These are phyloP conservation scores for Tragelaphus strepsiceros DNA, from an alignment of 2,113 vertebrate species.

Conservation along the genomic window DNA sequence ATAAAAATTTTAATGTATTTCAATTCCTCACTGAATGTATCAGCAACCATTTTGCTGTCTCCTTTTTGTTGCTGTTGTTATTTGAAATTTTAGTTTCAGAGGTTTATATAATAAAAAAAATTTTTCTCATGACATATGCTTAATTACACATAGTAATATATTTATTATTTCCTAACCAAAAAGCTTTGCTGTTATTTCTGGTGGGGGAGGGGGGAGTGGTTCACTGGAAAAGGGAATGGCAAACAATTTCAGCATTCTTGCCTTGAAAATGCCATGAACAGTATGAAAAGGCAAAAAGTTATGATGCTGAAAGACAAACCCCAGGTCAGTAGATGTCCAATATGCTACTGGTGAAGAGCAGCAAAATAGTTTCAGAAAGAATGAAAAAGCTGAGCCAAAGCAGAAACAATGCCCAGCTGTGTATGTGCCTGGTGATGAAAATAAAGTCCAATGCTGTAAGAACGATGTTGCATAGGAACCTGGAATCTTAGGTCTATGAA, in stretches of 20 bases:
- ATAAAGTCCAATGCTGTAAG: not conserved
- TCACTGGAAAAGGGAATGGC: not conserved
- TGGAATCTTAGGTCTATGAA: not conserved
- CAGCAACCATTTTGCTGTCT: not conserved
- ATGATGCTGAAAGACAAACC: not conserved
- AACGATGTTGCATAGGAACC: not conserved
- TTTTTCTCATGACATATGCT: not conserved
- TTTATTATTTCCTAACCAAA: not conserved
- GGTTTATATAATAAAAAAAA: not conserved
- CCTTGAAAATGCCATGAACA: not conserved
- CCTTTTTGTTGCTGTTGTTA: not conserved
- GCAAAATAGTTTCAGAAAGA: not conserved
- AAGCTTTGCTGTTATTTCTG: not conserved
- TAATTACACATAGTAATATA: not conserved
- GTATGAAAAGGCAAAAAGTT: not conserved
- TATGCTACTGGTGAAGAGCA: not conserved
- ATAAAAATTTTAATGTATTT: not conserved
- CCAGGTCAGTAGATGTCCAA: not conserved
- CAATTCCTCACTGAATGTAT: not conserved
- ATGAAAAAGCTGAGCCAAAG: not conserved
- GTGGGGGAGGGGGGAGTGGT: rapidly evolving
- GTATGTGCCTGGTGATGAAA: not conserved
- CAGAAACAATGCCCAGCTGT: not conserved
- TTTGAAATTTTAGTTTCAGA: not conserved
- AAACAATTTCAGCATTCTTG: not conserved